These are phyloP conservation scores for Diacarnus erythraeanus DNA, from an alignment of 37 sponge, comb jelly and placozoan species.

Conservation along the genomic window DNA sequence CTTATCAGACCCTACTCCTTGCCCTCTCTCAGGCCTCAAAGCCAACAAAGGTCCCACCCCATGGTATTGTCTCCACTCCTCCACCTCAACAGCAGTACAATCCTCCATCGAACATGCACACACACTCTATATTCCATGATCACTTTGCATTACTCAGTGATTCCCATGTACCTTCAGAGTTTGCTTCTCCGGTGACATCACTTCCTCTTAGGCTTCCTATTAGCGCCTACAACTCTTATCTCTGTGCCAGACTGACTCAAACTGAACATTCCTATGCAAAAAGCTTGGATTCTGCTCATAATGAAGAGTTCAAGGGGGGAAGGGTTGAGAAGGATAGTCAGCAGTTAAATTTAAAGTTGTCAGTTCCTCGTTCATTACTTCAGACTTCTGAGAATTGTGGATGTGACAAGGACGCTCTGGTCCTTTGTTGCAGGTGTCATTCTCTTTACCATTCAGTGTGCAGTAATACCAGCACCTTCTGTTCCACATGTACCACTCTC, in stretches of 20 bases:
- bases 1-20: slow-evolving; percentile 14
- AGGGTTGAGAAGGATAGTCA: neutral
- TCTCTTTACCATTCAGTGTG: slow-evolving; percentile 30
- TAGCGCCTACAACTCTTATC: neutral
- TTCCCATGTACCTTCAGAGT: slow-evolving; percentile 19
- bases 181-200: neutral
- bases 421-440: slow-evolving; percentile 33
- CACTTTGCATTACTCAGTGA: slow-evolving; percentile 35
- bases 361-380: slow-evolving; percentile 35
- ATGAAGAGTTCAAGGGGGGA: neutral
- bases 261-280: slow-evolving; percentile 29
- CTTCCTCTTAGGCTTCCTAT: slow-evolving; percentile 20
- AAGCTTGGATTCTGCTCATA: neutral
- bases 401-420: slow-evolving; percentile 13
- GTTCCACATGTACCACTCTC: slow-evolving; percentile 5
- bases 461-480: neutral
- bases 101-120: neutral
- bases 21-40: slow-evolving; percentile 11
- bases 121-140: slow-evolving; percentile 42
- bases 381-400: slow-evolving; percentile 9
- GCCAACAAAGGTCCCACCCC: neutral
- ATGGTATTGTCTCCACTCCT: neutral
- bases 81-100: neutral
- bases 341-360: slow-evolving; percentile 24
- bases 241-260: neutral